Conservation (phyloP, 2,113 vertebrate genomes). For the Cyphomyrus discorhynchus region DNA sequence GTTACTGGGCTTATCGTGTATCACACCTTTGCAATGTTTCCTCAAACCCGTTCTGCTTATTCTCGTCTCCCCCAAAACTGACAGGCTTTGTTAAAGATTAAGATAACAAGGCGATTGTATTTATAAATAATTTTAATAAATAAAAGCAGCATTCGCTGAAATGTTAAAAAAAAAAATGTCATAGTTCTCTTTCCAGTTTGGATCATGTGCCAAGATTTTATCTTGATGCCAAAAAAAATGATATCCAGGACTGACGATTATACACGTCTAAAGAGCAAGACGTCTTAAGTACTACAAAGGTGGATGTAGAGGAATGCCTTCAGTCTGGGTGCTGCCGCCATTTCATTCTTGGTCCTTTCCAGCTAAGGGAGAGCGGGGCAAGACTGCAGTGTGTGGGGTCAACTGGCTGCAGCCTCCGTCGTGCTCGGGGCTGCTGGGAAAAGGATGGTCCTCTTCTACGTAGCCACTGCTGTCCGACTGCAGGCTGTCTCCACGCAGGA, state of each 20-base stretch:
- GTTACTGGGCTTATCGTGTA: not conserved
- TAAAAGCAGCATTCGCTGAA: not conserved
- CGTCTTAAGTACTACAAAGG: not conserved
- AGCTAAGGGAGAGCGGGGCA: not conserved
- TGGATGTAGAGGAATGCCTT: not conserved
- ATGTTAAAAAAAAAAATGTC: not conserved
- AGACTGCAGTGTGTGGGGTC: not conserved
- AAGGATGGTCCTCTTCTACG: constrained; percentile 49
- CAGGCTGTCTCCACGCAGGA: constrained; percentile 56
- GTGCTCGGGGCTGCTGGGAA: not conserved
- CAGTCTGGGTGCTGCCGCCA: not conserved
- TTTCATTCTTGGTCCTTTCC: not conserved
- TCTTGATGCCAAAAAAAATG: not conserved
- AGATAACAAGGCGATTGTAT: not conserved
- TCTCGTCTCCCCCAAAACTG: too few relatives aligned
- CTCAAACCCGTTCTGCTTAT: not conserved
- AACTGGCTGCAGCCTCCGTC: not conserved
- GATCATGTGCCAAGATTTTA: not conserved
- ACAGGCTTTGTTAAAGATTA: not conserved
- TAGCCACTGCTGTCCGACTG: constrained; percentile 70
- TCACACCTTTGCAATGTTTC: not conserved
- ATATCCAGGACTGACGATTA: not conserved
- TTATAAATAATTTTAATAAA: constrained; percentile 11
- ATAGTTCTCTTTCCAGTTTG: not conserved
- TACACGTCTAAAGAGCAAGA: not conserved